phyloP scores from a whole-genome alignment of 2,888 invertebrate species.

The Phortica magna region DNA sequence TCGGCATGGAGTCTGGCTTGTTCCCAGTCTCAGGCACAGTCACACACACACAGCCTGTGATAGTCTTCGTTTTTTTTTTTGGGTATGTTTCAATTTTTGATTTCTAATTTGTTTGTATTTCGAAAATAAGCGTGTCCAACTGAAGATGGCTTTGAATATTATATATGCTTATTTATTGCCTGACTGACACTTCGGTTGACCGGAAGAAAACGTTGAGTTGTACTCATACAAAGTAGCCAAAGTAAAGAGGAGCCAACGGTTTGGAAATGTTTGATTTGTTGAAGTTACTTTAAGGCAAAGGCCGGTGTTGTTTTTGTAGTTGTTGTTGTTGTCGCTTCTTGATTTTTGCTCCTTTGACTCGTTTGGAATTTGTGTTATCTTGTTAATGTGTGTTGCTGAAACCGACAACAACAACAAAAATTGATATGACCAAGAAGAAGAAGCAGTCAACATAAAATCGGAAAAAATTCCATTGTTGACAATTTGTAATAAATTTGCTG shows the following conservation, averaged over 20 bases:
- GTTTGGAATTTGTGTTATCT: conserved; percentile 34
- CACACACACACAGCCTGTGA: conserved; percentile 11
- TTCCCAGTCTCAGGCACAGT: not conserved
- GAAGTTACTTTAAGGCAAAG: not conserved
- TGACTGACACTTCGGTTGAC: conserved; percentile 64
- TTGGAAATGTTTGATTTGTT: not conserved
- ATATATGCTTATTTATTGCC: conserved; percentile 65
- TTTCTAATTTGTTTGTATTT: conserved; percentile 72
- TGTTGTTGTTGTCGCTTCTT: conserved; percentile 10
- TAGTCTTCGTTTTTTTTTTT: too few species aligned
- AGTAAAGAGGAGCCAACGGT: conserved; percentile 3
- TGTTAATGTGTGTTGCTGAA: conserved; percentile 28
- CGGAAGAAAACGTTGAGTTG: conserved; percentile 52
- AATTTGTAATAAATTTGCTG: conserved; percentile 74
- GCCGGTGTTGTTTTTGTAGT: not conserved
- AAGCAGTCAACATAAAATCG: not conserved
- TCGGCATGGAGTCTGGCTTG: not conserved
- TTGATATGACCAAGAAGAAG: conserved; percentile 5
- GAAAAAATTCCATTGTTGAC: conserved; percentile 45
- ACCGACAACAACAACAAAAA: not conserved
- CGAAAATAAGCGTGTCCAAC: conserved; percentile 19
- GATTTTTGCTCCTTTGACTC: conserved; percentile 13
- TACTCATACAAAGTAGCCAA: not conserved
- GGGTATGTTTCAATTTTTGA: conserved; percentile 64
- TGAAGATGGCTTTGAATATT: conserved; percentile 48